These are phyloP conservation scores for Sapajus apella DNA, from an alignment of 2,113 vertebrate species.

Conservation along the genomic window DNA sequence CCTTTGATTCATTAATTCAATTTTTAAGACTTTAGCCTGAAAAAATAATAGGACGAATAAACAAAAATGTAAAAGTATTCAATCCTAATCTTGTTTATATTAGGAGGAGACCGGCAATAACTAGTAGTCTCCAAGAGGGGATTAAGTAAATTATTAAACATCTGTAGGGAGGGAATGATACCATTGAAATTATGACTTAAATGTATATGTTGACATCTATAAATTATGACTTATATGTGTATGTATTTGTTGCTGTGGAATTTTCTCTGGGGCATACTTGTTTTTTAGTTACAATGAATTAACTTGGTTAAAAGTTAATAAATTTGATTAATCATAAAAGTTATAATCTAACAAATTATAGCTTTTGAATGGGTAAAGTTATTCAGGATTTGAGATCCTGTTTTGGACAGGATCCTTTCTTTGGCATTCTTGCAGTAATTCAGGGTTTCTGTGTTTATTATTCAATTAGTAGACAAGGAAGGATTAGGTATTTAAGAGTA, in stretches of 20 bases:
- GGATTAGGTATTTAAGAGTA: no score
- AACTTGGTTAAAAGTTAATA: constrained; percentile 13
- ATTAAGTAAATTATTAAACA: constrained; percentile 37
- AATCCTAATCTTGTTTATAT: background rate
- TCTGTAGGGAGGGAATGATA: background rate
- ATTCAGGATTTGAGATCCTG: no score
- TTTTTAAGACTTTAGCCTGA: background rate
- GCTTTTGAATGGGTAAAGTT: no score
- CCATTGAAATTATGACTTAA: background rate
- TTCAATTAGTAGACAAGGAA: no score
- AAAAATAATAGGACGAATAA: background rate
- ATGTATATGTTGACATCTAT: no score
- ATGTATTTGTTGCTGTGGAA: background rate
- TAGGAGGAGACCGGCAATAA: background rate
- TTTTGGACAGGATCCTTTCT: no score
- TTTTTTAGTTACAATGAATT: background rate
- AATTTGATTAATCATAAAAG: background rate
- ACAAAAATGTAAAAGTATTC: background rate
- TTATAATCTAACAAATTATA: background rate
- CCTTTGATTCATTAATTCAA: constrained; percentile 12
- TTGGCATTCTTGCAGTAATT: no score
- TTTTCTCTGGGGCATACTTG: background rate
- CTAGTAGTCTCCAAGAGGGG: background rate
- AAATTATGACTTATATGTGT: background rate
- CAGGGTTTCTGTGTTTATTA: no score